A percentile compares a stretch with the other conserved stretches of the same genome.
Evolutionary conservation across 2,797 vertebrate species (phyloP).

Genomic region (Sebastes taczanowskii): DNA sequence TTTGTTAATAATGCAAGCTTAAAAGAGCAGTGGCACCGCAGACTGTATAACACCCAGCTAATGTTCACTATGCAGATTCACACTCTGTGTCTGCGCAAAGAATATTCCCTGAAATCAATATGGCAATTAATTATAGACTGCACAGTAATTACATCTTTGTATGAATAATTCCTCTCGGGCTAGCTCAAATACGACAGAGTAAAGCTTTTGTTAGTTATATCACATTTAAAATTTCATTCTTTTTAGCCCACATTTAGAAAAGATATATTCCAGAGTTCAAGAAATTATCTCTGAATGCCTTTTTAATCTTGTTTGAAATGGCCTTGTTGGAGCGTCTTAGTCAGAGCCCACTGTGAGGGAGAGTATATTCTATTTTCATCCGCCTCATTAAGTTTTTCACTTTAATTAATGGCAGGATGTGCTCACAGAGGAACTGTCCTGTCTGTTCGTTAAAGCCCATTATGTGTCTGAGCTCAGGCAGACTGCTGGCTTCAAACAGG

Average conservation of each 20-base stretch:
- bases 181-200: conserved; percentile 12
- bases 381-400: conserved; percentile 73
- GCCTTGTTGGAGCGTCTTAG: conserved; percentile 38
- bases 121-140: conserved; percentile 25
- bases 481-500: conserved; percentile 35
- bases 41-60: conserved; percentile 16
- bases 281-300: conserved; percentile 3
- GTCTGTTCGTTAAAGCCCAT: conserved; percentile 61
- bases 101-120: conserved; percentile 22
- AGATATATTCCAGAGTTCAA: conserved; percentile 6
- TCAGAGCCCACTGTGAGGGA: conserved; percentile 38
- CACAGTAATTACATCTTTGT: conserved; percentile 15
- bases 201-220: conserved; percentile 19
- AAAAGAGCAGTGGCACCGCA: conserved; percentile 17
- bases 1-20: conserved; percentile 43
- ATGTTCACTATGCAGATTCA: conserved; percentile 9
- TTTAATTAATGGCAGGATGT: conserved; percentile 80
- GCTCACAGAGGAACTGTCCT: conserved; percentile 66
- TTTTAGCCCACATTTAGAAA: conserved; percentile 16
- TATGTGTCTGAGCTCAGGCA: conserved; percentile 45
- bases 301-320: conserved; percentile 51
- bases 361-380: conserved; percentile 74
- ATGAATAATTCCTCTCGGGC: conserved; percentile 14
- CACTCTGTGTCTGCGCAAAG: conserved; percentile 3
- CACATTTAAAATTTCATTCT: conserved; percentile 6